Percentiles rank a stretch among this genome's conserved stretches.
These are phyloP conservation scores for Nasonia giraulti DNA, from an alignment of 1,140 invertebrate species.

Conservation along the genomic window DNA sequence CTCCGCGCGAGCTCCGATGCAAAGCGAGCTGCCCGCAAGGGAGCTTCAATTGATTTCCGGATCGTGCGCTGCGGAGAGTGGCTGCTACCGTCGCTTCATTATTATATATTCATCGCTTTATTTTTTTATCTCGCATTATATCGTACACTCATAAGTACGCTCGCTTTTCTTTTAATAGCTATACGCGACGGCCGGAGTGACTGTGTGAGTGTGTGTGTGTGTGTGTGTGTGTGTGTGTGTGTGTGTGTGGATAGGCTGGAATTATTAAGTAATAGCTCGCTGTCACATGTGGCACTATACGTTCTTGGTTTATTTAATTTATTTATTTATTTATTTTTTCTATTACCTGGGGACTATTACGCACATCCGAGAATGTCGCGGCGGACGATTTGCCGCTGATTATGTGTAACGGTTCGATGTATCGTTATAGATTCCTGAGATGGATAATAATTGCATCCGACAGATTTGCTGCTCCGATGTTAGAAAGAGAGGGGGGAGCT, in stretches of 20 bases:
- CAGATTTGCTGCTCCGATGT: not conserved
- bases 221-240: not conserved
- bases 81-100: not conserved
- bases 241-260: not conserved
- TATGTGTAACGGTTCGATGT: not conserved
- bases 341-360: not conserved
- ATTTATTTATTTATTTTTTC: too few species aligned
- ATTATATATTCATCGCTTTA: not conserved
- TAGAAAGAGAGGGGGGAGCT: not conserved
- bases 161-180: not conserved
- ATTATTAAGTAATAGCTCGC: not conserved
- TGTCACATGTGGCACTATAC: too few species aligned
- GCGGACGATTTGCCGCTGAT: not conserved
- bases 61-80: not conserved
- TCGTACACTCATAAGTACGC: not conserved
- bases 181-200: not conserved
- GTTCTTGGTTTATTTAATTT: too few species aligned
- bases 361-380: not conserved
- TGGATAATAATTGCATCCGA: not conserved
- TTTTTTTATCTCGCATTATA: not conserved
- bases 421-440: not conserved
- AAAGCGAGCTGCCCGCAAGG: not conserved
- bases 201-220: not conserved
- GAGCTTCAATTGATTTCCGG: constrained; percentile 26
- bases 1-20: not conserved